Evolutionary conservation across 2,888 invertebrate genomes (phyloP), one percentile per base, ranked within the genome.

Genomic region (Epiblema foenella): DNA sequence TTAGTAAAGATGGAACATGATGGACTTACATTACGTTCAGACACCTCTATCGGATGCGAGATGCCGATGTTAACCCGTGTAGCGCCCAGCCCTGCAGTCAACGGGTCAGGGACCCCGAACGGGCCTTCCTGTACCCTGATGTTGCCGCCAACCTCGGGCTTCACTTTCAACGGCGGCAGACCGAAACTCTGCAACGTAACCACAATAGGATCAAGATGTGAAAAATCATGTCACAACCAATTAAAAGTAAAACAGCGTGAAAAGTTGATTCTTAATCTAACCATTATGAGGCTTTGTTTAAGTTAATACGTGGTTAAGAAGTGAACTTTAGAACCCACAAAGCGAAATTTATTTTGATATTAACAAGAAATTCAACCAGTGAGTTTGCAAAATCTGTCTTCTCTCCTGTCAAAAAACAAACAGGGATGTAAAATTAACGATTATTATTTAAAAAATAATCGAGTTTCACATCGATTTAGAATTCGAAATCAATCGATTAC

Each of bases 41-140:
- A 95, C 24, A 87, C 82, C 85, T 96, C 95, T 68, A 97, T 80
- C 0, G 96, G 96, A 91, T 97, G 97, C 62, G 93, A 83, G 58
- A 86, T 83, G 73, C 94, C 94, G 65, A 95, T 79, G 76, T 91
- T 93, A 37, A 92, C 87, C 79, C 91, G 94, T 0, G 94, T 90
- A 3, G 93, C 89, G 60, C 91, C 85, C 52, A 96, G 83, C 1
- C 96, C 96, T 72, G 88, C 90, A 33, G 94, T 90, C 88, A 97
- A 94, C 0, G 95, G 92, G 81, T 95, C 95, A 10, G 96, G 95
- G 10, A 96, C 91, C 60, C 96, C 96, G 84, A 95, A 96, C 24
- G 92, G 87, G 0, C 95, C 95, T 77, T 95, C 94, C 42, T 90
- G 86, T 59, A 92, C 80, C 33, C 89, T 85, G 76, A 94, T 85